These are phyloP conservation scores for Gyps fulvus DNA, from an alignment of 2,113 vertebrate genomes.

Conservation along the genomic window DNA sequence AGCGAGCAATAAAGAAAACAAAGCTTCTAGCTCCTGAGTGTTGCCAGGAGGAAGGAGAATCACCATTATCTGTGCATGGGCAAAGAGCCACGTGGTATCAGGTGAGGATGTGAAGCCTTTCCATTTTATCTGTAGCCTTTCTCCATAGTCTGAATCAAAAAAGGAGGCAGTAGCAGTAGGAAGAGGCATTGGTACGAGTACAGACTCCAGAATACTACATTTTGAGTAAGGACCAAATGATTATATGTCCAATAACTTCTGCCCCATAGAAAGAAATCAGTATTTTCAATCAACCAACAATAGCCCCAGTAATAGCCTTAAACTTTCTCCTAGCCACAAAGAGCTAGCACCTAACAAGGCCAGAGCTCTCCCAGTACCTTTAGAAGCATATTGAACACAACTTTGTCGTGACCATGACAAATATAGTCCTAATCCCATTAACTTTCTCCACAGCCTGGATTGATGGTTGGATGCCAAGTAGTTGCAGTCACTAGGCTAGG, in stretches of 20 bases:
- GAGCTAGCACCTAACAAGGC: not conserved
- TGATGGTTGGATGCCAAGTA: not conserved
- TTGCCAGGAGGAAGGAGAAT: not conserved
- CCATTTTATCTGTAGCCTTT: not conserved
- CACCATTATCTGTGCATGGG: not conserved
- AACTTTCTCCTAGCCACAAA: not conserved
- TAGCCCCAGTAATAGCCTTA: not conserved
- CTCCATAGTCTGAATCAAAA: not conserved
- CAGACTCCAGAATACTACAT: not conserved
- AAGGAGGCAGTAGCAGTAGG: not conserved
- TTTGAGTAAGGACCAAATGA: not conserved
- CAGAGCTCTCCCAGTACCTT: not conserved
- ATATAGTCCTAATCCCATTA: not conserved
- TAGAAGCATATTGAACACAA: not conserved
- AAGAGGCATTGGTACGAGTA: not conserved
- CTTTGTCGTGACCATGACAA: not conserved
- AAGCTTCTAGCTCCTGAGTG: not conserved
- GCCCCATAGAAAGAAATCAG: not conserved
- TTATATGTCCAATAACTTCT: not conserved
- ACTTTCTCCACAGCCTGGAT: not conserved
- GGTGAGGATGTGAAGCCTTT: not conserved
- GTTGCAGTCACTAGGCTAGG: not conserved
- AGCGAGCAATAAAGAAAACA: not conserved
- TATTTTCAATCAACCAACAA: not conserved
- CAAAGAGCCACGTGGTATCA: not conserved